Percentiles rank a stretch among this genome's conserved stretches.
These are phyloP conservation scores for Clarias platycephalus DNA, from an alignment of 2,797 vertebrate genomes.

Conservation along the genomic window DNA sequence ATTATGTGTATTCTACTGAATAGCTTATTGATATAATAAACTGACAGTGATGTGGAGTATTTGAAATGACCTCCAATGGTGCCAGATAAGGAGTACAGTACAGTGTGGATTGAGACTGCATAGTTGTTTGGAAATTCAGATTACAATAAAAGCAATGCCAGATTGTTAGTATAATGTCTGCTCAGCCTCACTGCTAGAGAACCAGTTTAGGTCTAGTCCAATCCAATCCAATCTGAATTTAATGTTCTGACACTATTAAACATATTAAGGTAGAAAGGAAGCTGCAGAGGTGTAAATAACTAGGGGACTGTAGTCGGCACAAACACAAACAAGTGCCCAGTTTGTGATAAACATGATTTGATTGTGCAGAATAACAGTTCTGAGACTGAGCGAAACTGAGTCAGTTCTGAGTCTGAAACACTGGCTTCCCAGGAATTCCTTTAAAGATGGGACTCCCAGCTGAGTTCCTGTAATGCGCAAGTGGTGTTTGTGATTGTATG, in stretches of 20 bases:
- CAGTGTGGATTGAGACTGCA: not conserved
- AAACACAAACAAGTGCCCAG: constrained; percentile 1
- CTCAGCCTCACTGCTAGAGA: not conserved
- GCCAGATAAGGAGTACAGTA: not conserved
- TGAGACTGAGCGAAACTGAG: too few species aligned
- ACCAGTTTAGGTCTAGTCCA: not conserved
- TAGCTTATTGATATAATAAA: not conserved
- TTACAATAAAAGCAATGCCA: constrained; percentile 20
- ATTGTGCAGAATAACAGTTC: too few species aligned
- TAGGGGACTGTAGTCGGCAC: not conserved
- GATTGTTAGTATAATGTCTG: constrained; percentile 17
- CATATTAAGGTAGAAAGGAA: not conserved
- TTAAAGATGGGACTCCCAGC: too few species aligned
- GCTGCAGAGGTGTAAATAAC: not conserved
- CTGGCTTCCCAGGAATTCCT: too few species aligned
- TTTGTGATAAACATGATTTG: not conserved
- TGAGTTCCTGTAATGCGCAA: too few species aligned
- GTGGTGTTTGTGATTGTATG: too few species aligned
- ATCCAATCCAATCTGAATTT: not conserved
- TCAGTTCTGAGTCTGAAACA: too few species aligned
- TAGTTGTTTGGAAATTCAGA: constrained; percentile 1
- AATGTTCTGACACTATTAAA: not conserved
- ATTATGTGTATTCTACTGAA: not conserved
- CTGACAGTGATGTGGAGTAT: not conserved
- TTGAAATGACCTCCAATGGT: not conserved